Percentiles rank a stretch among this genome's conserved stretches.
Evolutionary conservation across 2,113 vertebrate genomes (phyloP).

Genomic region (Lasiurus borealis): DNA sequence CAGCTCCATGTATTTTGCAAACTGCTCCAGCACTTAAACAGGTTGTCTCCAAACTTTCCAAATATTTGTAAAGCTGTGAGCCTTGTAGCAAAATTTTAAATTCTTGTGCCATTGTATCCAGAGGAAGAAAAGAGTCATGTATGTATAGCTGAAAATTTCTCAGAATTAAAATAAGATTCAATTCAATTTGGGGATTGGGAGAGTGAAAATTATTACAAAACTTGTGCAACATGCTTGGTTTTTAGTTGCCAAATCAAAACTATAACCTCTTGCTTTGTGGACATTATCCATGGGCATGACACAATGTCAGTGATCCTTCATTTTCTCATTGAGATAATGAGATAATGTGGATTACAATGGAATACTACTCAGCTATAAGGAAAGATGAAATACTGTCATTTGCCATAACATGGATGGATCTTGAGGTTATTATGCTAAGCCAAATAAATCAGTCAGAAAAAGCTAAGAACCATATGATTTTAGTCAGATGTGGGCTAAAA

Average conservation of each 20-base stretch:
- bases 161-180: not conserved
- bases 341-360: no score
- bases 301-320: no score
- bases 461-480: not conserved
- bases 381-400: not conserved
- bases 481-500: not conserved
- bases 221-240: not conserved
- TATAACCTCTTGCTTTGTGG: not conserved
- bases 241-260: not conserved
- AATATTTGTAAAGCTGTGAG: slow-evolving; percentile 62
- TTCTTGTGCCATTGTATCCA: not conserved
- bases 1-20: slow-evolving; percentile 59
- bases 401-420: not conserved
- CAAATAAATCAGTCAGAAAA: not conserved
- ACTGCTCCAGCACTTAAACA: slow-evolving; percentile 37
- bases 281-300: no score
- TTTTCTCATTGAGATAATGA: no score
- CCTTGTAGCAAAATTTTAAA: not conserved
- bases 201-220: not conserved
- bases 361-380: not conserved
- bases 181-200: not conserved
- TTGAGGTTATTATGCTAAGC: not conserved
- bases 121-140: not conserved
- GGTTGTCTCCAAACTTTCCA: slow-evolving; percentile 46
- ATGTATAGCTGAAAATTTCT: not conserved